Percentiles rank a stretch among this genome's conserved stretches.
These are phyloP conservation scores for Chalcosyrphus nemorum DNA, from an alignment of 2,888 invertebrate genomes.

Conservation along the genomic window DNA sequence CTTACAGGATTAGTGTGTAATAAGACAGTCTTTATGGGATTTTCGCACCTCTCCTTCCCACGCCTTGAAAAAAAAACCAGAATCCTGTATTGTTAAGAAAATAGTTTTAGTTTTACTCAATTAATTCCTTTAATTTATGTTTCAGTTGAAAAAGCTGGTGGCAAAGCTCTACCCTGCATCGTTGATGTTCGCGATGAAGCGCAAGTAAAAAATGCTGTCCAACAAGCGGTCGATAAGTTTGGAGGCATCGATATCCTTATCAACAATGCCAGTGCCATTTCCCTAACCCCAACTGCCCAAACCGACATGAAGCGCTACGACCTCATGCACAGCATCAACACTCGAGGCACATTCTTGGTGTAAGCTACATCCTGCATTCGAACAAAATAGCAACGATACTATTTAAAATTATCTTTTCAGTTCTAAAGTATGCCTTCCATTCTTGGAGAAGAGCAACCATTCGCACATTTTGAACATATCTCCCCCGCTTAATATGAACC, in stretches of 20 bases:
- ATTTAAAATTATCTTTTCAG: conserved; percentile 82
- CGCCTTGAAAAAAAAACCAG: no score
- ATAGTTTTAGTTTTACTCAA: no score
- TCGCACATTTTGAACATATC: conserved; percentile 97
- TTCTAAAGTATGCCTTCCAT: conserved; percentile 94
- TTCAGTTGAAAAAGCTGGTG: conserved; percentile 90
- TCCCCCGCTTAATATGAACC: conserved; percentile 94
- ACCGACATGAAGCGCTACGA: conserved; percentile 98
- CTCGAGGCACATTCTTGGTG: conserved; percentile 97
- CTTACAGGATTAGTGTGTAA: no score
- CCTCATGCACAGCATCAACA: conserved; percentile 97
- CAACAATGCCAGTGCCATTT: conserved; percentile 98
- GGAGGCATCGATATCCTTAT: conserved; percentile 97
- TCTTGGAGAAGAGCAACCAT: conserved; percentile 92
- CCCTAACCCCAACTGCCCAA: conserved; percentile 89
- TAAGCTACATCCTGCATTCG: conserved; percentile 82
- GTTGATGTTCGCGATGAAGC: conserved; percentile 92
- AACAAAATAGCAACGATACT: no score
- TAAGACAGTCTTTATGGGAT: no score
- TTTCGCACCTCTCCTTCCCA: no score
- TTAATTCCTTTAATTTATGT: background rate
- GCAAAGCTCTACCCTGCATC: conserved; percentile 90
- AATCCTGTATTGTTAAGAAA: no score
- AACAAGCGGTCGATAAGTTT: conserved; percentile 88
- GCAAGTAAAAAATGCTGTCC: conserved; percentile 86